phyloP scores from a whole-genome alignment of 2,113 vertebrate species.

The Channa argus region DNA sequence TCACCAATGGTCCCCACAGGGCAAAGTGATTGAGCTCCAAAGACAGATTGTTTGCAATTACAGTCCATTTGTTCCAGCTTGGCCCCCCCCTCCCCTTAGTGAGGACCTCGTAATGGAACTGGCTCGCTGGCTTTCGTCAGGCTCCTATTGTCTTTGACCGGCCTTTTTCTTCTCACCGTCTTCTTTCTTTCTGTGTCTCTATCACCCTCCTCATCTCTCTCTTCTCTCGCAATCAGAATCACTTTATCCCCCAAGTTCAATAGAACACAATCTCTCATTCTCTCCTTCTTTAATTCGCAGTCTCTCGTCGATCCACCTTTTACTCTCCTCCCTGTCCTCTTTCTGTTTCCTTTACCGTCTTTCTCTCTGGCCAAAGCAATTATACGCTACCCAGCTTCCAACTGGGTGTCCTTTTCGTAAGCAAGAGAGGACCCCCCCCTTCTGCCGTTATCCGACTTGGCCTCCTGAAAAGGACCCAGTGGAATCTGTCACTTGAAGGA shows the following conservation, averaged over 20 bases:
- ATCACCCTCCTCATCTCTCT: not conserved
- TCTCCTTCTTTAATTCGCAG: conserved; percentile 14
- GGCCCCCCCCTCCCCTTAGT: conserved; percentile 31
- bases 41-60: conserved; percentile 79
- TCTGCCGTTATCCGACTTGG: conserved; percentile 31
- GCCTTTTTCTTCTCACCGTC: conserved; percentile 4
- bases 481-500: conserved; percentile 39
- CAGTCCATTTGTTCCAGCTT: conserved; percentile 76
- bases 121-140: conserved; percentile 29
- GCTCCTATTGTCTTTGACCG: conserved; percentile 52
- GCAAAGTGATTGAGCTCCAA: conserved; percentile 74
- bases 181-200: conserved; percentile 20
- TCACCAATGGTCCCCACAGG: conserved; percentile 59
- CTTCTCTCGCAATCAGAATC: conserved; percentile 15
- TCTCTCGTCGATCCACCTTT: not conserved
- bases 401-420: conserved; percentile 30
- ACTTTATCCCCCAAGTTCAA: conserved; percentile 30
- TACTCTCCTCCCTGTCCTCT: not conserved
- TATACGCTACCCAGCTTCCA: conserved; percentile 52
- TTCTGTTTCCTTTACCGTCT: not conserved
- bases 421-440: not conserved
- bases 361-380: conserved; percentile 52
- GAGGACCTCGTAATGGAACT: conserved; percentile 59
- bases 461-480: conserved; percentile 39
- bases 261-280: conserved; percentile 36